Evolutionary conservation across 2,113 vertebrate species (phyloP).

Genomic region (Rynchops niger): DNA sequence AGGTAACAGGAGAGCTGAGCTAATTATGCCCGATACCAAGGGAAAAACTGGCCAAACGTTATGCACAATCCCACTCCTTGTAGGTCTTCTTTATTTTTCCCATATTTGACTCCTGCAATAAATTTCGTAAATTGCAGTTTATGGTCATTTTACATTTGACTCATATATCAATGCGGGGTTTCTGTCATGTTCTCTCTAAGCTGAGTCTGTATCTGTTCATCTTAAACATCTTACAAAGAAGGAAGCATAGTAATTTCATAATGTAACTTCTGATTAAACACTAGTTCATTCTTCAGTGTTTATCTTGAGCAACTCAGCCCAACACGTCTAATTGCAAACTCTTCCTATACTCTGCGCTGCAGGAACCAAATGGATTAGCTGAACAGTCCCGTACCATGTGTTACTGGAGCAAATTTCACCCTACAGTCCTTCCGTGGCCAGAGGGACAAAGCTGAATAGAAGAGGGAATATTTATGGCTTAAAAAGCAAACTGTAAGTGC

Average conservation of each 20-base stretch:
- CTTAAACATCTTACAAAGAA: neutral
- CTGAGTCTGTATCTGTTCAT: neutral
- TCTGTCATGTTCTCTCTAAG: neutral
- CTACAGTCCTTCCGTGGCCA: neutral
- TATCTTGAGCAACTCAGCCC: neutral
- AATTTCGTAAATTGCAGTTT: neutral
- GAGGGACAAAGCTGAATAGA: neutral
- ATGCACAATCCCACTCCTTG: neutral
- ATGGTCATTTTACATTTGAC: neutral
- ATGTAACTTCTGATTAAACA: neutral
- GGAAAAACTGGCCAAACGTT: neutral
- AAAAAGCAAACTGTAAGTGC: neutral
- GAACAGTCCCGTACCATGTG: neutral
- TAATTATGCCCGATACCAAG: neutral
- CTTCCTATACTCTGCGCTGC: neutral
- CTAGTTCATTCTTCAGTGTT: neutral
- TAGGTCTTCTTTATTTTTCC: neutral
- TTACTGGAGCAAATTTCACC: neutral
- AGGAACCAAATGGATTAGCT: neutral
- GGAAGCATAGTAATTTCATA: neutral
- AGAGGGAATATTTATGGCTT: neutral
- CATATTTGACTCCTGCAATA: neutral
- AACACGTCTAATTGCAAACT: neutral
- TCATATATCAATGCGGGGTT: neutral
- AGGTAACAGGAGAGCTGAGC: neutral